Base-by-base conservation (phyloP, 2,888 invertebrate genomes). In the Trisateles emortualis region DNA sequence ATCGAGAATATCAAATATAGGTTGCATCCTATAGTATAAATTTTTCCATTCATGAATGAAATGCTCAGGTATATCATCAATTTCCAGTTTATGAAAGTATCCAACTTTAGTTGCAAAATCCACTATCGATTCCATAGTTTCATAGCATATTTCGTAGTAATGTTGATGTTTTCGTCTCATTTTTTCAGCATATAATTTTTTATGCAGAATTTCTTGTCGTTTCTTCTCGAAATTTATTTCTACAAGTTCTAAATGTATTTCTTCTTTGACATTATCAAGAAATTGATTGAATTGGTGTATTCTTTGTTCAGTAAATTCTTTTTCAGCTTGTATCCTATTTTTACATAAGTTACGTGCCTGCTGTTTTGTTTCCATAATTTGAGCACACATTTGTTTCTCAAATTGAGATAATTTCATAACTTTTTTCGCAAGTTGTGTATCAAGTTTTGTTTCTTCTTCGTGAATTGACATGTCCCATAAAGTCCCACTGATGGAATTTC, bases 321-420 rank as follows among this genome's bases (percentile, higher is more conserved):
- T 88, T 69, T 94, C 91, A 3, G 94, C 90, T 40, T 90, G 81
- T 39, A 86, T 80, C 70, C 94, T 90, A 72, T 95, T 95, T 43
- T 91, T 84, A 0, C 90, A 78, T 61, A 95, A 88, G 59, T 92
- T 88, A 33, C 94, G 89, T 30, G 94, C 94, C 65, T 95, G 94
- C 42, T 94, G 89, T 47, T 94, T 93, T 0, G 95, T 93, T 77
- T 95, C 94, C 81, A 94, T 93, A 52, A 95, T 84, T 83, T 95
- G 95, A 30, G 93, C 93, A 40, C 94, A 90, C 87, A 95, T 94
- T 80, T 94, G 94, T 76, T 95, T 95, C 72, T 96, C 96, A 77
- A 94, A 95, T 38, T 93, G 88, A 0, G 95, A 94, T 55, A 95
- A 90, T 69, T 94, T 94, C 77, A 95, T 80, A 3, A 95, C 90